phyloP scores from a whole-genome alignment of 1,140 invertebrate genomes.

The Ectropis grisescens region DNA sequence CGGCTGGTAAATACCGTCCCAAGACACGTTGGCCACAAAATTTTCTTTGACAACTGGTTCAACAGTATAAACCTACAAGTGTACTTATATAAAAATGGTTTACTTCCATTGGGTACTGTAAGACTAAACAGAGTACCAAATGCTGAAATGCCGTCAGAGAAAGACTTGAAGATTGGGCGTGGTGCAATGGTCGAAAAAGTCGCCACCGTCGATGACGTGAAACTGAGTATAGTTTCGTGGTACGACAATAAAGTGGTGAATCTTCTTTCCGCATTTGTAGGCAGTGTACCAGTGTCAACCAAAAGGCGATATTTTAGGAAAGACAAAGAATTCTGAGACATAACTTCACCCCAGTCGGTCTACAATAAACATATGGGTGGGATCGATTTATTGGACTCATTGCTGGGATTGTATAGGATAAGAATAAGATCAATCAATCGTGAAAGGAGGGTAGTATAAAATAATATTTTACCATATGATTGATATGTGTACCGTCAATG shows the following conservation, averaged over 20 bases:
- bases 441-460: too few species aligned
- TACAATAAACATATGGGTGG: conserved; percentile 45
- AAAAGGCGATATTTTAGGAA: conserved; percentile 17
- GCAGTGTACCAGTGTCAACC: conserved; percentile 22
- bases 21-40: conserved; percentile 27
- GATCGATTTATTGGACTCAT: conserved; percentile 36
- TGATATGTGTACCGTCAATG: too few species aligned
- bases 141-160: conserved; percentile 28
- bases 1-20: conserved; percentile 19
- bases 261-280: conserved; percentile 34
- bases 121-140: conserved; percentile 36
- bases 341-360: conserved; percentile 14
- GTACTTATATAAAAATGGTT: conserved; percentile 29
- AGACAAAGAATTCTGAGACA: conserved; percentile 10
- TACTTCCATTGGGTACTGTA: conserved; percentile 48
- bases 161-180: too few species aligned
- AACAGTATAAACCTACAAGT: conserved; percentile 25
- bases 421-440: conserved; percentile 15
- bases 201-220: conserved; percentile 20
- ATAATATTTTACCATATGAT: too few species aligned
- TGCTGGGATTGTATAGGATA: conserved; percentile 17
- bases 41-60: too few species aligned
- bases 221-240: conserved; percentile 28
- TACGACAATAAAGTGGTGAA: too few species aligned
- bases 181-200: conserved; percentile 17